phyloP scores from a whole-genome alignment of 2,797 vertebrate species.

The Thripadectes ignobilis region DNA sequence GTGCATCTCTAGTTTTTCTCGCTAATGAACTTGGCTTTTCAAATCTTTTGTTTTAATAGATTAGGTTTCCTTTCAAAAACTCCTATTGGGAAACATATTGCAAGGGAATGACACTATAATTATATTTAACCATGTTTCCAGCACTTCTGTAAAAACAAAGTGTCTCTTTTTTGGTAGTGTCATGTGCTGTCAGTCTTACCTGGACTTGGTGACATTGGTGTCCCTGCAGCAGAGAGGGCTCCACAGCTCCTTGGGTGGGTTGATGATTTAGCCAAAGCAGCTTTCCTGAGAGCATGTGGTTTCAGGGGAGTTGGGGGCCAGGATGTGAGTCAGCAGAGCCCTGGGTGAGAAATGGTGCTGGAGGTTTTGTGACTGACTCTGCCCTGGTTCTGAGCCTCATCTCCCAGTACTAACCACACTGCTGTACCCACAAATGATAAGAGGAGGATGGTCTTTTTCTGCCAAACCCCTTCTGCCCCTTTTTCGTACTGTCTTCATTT shows the following conservation, averaged over 20 bases:
- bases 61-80: neutral
- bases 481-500: neutral
- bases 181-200: neutral
- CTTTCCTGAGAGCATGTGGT: fast-evolving
- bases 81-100: neutral
- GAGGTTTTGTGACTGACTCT: neutral
- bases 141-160: fast-evolving
- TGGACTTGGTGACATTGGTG: fast-evolving
- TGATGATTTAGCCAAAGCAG: neutral
- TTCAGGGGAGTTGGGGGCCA: neutral
- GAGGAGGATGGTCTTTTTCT: neutral
- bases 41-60: neutral
- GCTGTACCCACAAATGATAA: neutral
- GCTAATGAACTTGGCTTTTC: neutral
- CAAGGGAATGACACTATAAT: neutral
- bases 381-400: neutral
- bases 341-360: neutral
- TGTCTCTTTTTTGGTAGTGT: neutral
- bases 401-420: neutral
- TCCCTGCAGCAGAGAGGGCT: neutral
- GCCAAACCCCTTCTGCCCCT: neutral
- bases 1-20: neutral
- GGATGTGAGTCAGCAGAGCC: neutral
- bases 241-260: fast-evolving
- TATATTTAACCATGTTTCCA: neutral